Percentiles rank a stretch among this genome's conserved stretches.
Conservation (phyloP, 2,888 invertebrate genomes). For the Ichneumon xanthorius region DNA sequence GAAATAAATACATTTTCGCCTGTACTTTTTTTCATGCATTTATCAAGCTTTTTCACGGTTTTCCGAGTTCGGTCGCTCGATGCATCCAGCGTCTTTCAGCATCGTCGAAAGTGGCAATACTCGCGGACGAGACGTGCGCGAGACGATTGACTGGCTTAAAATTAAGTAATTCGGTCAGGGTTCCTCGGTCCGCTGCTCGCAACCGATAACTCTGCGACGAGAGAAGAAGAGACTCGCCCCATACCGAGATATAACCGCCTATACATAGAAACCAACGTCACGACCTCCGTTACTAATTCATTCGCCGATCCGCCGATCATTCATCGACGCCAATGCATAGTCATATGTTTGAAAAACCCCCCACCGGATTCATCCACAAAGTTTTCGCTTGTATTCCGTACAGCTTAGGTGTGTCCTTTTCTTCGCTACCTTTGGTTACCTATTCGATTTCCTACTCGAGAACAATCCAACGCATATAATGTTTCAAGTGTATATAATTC, state of each 20-base stretch:
- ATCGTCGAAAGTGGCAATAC: neutral
- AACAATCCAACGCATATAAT: neutral
- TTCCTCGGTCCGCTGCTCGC: constrained; percentile 44
- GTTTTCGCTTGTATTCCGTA: neutral
- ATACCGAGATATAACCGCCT: neutral
- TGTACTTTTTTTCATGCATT: too few species aligned
- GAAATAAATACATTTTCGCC: too few species aligned
- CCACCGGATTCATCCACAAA: too few species aligned
- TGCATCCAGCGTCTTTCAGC: neutral
- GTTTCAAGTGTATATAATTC: too few species aligned
- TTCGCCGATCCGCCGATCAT: too few species aligned
- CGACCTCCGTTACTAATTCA: neutral
- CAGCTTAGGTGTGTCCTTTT: neutral
- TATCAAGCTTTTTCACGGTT: too few species aligned
- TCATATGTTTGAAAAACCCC: too few species aligned
- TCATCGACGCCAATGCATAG: too few species aligned
- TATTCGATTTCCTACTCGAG: neutral
- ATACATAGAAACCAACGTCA: neutral
- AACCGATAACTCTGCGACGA: constrained; percentile 19
- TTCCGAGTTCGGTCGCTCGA: too few species aligned
- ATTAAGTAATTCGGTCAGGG: constrained; percentile 68
- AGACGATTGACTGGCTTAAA: constrained; percentile 64
- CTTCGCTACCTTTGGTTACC: neutral
- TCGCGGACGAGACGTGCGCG: constrained; percentile 21
- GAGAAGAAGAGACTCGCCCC: neutral